Evolutionary conservation across 2,113 vertebrate species (phyloP), one percentile per base, ranked within the genome.

Genomic region (Nannobrachium achirus): DNA sequence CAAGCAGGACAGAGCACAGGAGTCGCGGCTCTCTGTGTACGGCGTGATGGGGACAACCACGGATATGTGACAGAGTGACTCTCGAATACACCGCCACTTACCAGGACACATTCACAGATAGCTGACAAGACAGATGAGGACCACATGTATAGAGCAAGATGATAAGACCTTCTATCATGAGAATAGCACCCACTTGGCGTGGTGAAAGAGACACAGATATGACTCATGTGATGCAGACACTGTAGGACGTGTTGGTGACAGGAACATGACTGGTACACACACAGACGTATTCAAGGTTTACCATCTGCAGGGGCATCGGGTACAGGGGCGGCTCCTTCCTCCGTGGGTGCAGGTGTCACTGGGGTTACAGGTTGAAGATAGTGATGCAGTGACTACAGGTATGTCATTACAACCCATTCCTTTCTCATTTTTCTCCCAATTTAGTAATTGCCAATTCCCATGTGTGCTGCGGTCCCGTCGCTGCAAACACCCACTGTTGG

Each of bases 291-390:
- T 16, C 38, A 39, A 40, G 52, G 76, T 79, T 77, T 79, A 71
- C 75, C 61, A 15, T 69, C 65, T 51, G 79, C 9, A 6, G 63
- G 57, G 9, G 49, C 62, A 19, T 33, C 49, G 16, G 50, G 15
- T 16, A 16, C 51, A 10, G 51, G 51, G 62, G 67, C 5, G 11
- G 45, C 40, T 69, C 16, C 4, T n/a, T 75, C 66, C 19, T 73
- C 67, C 0, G 64, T 48, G 40, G 57, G 40, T 10, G 48, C 11
- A 56, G 55, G 63, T 33, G 73, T 72, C 44, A 66, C 63, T 77
- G 63, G 78, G 65, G 75, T 75, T 75, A 16, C 8, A 72, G 77
- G 55, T 60, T 8, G 9, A 59, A 41, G 55, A 72, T 59, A 76
- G 55, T 46, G 25, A 52, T 10, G 41, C 51, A 56, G 44, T 62